A percentile compares a stretch with the other conserved stretches of the same genome.
These are phyloP conservation scores for Dysmachus trigonus DNA, from an alignment of 2,888 invertebrate species.

Conservation along the genomic window DNA sequence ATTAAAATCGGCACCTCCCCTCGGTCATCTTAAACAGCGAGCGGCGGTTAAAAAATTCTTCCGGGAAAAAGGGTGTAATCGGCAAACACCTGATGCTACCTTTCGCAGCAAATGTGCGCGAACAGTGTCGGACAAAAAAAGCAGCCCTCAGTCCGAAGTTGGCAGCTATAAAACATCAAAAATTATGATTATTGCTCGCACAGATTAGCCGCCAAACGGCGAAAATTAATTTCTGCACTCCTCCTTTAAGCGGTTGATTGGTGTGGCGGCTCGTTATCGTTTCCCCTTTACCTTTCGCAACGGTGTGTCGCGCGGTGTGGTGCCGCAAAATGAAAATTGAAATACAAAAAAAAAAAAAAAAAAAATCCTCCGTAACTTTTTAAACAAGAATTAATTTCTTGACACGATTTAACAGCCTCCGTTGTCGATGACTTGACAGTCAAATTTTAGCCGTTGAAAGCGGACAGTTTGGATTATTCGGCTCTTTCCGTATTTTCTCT, in stretches of 20 bases:
- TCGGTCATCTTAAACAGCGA: background rate
- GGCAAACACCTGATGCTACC: background rate
- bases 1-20: background rate
- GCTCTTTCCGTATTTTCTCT: background rate
- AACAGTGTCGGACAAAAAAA: background rate
- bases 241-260: background rate
- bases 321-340: background rate
- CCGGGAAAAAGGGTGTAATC: background rate
- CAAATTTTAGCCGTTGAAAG: conserved; percentile 27
- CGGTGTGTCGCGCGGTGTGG: background rate
- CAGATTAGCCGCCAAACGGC: background rate
- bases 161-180: background rate
- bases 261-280: background rate
- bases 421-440: background rate
- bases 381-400: conserved; percentile 27
- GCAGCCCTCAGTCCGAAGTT: background rate
- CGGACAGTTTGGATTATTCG: background rate
- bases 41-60: background rate
- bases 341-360: conserved; percentile 1
- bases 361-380: background rate
- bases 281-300: background rate
- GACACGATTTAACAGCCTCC: conserved; percentile 18
- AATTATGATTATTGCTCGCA: conserved; percentile 25
- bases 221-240: conserved; percentile 27
- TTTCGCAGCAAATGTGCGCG: background rate